These are phyloP conservation scores for Drosophila takahashii DNA, from an alignment of 1,140 invertebrate genomes.

Conservation along the genomic window DNA sequence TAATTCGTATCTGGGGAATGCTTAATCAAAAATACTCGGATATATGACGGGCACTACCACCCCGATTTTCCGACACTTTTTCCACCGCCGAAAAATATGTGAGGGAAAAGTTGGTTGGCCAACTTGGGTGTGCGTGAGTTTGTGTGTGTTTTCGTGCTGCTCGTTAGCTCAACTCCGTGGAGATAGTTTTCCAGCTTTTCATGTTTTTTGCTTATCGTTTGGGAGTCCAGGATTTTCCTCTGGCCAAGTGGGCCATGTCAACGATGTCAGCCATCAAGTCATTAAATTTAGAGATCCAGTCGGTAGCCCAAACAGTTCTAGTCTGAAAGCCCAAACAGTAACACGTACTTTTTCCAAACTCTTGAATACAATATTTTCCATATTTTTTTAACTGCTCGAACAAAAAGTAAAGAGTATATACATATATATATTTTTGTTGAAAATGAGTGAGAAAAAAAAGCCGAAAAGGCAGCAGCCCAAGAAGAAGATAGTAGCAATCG, in stretches of 20 bases:
- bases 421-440: neutral
- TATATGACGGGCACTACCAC: conserved; percentile 18
- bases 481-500: too few relatives aligned
- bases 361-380: neutral
- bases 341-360: neutral
- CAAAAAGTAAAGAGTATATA: too few relatives aligned
- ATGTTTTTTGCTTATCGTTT: conserved; percentile 7
- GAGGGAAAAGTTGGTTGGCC: conserved; percentile 25
- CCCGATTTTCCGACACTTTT: conserved; percentile 4
- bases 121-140: conserved; percentile 30
- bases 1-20: conserved; percentile 80
- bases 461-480: neutral
- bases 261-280: neutral
- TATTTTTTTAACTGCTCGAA: neutral
- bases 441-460: neutral
- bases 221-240: neutral
- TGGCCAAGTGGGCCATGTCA: neutral
- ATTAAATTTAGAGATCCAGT: neutral
- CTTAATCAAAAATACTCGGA: conserved; percentile 73
- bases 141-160: conserved; percentile 23
- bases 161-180: conserved; percentile 25
- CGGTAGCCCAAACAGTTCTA: neutral
- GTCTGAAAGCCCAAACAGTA: neutral
- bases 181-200: conserved; percentile 17
- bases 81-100: neutral